Evolutionary conservation across 2,113 vertebrate genomes (phyloP).

Genomic region (Nasalis larvatus): DNA sequence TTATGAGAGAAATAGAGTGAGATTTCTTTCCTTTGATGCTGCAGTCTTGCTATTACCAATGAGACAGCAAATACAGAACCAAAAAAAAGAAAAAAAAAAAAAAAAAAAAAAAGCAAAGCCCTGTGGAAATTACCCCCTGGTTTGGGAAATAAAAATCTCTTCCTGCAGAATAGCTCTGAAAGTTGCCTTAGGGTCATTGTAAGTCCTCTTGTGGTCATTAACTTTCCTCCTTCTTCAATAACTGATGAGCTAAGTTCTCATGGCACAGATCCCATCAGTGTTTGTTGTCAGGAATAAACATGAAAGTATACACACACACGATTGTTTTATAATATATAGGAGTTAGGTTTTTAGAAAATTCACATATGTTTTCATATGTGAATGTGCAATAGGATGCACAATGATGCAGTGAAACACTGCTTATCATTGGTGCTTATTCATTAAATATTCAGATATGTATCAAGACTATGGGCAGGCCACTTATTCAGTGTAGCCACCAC

Average conservation of each 20-base stretch:
- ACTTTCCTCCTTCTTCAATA: background rate
- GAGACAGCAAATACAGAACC: background rate
- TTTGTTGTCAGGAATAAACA: background rate
- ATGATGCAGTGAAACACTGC: too few relatives aligned
- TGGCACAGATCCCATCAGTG: background rate
- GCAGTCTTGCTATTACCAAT: background rate
- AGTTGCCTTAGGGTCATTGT: background rate
- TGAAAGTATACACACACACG: background rate
- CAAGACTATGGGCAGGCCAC: constrained; percentile 62
- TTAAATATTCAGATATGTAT: constrained; percentile 65
- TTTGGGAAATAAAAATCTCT: background rate
- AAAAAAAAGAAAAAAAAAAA: background rate
- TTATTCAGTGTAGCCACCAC: constrained; percentile 72
- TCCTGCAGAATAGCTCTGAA: background rate
- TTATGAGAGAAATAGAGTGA: background rate
- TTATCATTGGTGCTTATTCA: too few relatives aligned
- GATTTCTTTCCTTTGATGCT: background rate
- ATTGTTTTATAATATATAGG: background rate
- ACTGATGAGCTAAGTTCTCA: background rate
- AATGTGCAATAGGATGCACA: too few relatives aligned
- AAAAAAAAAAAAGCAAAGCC: too few relatives aligned
- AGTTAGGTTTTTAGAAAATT: constrained; percentile 68
- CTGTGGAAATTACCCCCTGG: background rate
- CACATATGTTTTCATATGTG: constrained; percentile 61
- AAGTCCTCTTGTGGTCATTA: background rate